Evolutionary conservation across 2,888 invertebrate species (phyloP).

Genomic region (Notodonta dromedarius): DNA sequence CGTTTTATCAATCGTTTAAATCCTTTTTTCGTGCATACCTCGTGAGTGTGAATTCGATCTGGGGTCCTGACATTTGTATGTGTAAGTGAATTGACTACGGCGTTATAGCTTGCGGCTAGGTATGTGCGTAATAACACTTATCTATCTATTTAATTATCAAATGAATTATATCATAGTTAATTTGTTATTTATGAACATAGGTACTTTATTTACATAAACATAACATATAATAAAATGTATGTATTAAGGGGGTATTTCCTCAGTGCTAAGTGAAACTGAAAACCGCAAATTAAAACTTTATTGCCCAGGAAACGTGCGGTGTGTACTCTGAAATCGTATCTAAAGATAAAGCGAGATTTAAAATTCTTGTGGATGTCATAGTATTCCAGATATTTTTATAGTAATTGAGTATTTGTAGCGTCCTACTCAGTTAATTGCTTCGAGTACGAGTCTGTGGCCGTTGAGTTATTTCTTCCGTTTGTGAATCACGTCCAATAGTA

Average conservation of each 20-base stretch:
- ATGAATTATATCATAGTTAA: too few relatives aligned
- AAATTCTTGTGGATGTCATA: not conserved
- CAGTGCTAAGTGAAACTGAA: not conserved
- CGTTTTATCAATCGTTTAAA: too few relatives aligned
- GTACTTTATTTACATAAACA: too few relatives aligned
- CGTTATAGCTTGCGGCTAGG: too few relatives aligned
- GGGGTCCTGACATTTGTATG: not conserved
- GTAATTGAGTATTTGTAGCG: too few relatives aligned
- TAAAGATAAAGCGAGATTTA: not conserved
- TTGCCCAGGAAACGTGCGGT: not conserved
- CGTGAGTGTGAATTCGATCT: too few relatives aligned
- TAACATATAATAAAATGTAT: too few relatives aligned
- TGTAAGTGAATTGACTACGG: not conserved
- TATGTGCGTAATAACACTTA: too few relatives aligned
- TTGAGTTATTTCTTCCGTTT: slow-evolving; percentile 9
- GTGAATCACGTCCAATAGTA: slow-evolving; percentile 19
- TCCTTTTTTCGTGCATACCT: too few relatives aligned
- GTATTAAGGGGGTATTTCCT: not conserved
- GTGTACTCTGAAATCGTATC: not conserved
- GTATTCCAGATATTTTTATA: not conserved
- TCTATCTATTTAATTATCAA: too few relatives aligned
- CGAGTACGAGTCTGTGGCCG: not conserved
- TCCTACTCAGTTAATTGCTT: not conserved
- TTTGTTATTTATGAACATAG: too few relatives aligned
- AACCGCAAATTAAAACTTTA: not conserved